phyloP scores from a whole-genome alignment of 2,888 invertebrate genomes.

The Polydrusus tereticollis region DNA sequence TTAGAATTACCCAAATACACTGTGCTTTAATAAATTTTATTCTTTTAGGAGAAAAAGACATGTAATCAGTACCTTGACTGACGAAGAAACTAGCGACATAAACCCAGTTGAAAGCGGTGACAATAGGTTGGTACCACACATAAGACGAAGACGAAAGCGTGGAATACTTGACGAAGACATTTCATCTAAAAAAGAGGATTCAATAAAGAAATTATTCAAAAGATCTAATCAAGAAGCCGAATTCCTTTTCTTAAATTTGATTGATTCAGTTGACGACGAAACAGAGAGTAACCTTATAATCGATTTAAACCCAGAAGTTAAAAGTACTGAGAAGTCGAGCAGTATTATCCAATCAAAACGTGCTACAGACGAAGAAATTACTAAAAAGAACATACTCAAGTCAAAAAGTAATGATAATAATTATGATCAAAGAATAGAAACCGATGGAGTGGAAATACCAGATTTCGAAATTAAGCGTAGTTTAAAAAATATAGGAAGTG shows the following conservation, averaged over 20 bases:
- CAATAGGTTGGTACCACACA: slow-evolving; percentile 55
- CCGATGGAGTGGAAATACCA: background rate
- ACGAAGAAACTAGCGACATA: slow-evolving; percentile 60
- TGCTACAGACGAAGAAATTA: background rate
- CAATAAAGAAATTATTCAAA: background rate
- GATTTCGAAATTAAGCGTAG: background rate
- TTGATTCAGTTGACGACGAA: background rate
- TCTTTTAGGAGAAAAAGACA: slow-evolving; percentile 57
- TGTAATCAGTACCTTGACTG: slow-evolving; percentile 54
- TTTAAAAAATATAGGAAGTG: background rate
- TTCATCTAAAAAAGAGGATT: background rate
- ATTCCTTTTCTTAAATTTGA: background rate
- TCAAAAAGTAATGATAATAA: background rate
- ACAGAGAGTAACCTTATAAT: background rate
- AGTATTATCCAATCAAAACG: background rate
- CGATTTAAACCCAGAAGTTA: background rate
- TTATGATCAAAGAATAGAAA: background rate
- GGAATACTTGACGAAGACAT: slow-evolving; percentile 23
- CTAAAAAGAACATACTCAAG: background rate
- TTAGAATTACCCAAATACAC: too few species aligned
- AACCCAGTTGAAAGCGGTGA: slow-evolving; percentile 57
- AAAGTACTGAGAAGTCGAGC: background rate
- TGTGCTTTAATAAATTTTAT: background rate
- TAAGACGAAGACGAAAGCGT: slow-evolving; percentile 59
- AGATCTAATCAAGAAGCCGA: background rate